Conservation (phyloP, 2,113 vertebrate species). For the Pseudorasbora parva region DNA sequence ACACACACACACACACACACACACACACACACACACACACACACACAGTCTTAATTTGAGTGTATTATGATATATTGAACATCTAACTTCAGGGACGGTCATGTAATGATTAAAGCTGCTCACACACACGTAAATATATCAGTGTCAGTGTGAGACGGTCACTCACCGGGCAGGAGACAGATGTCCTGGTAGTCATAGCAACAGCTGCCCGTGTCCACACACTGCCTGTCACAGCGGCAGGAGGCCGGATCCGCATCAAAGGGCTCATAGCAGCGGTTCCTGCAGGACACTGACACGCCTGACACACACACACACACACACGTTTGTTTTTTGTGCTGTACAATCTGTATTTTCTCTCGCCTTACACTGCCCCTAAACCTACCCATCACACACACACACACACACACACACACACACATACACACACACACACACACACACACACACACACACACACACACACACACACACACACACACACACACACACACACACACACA, state of each 20-base stretch:
- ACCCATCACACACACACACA: not conserved
- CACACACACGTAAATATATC: no score
- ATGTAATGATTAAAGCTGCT: no score
- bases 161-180: slow-evolving; percentile 67
- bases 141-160: no score
- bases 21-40: no score
- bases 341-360: no score
- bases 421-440: not conserved
- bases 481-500: not conserved
- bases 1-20: no score
- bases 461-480: not conserved
- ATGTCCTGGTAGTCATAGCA: slow-evolving; percentile 70
- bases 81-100: no score
- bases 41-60: no score
- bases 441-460: not conserved
- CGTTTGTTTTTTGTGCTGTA: no score
- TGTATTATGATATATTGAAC: no score
- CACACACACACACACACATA: not conserved
- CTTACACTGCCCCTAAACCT: no score
- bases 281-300: slow-evolving; percentile 65
- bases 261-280: slow-evolving; percentile 65
- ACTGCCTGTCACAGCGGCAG: slow-evolving; percentile 70
- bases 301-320: not conserved
- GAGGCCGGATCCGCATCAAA: slow-evolving; percentile 41
- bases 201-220: slow-evolving; percentile 60